phyloP scores from a whole-genome alignment of 2,797 vertebrate genomes.

The Dermochelys coriacea region DNA sequence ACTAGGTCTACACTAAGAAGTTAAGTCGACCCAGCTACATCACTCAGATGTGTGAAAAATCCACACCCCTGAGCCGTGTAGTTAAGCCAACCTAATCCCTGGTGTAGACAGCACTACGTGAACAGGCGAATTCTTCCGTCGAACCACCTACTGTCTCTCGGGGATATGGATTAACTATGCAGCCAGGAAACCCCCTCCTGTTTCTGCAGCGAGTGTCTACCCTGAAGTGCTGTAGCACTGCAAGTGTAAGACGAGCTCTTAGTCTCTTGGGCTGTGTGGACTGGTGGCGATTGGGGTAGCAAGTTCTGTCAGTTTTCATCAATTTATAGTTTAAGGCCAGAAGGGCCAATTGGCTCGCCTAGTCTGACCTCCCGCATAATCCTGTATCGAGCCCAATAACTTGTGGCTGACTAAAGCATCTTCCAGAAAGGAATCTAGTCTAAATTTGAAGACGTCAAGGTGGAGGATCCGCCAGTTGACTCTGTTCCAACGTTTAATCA shows the following conservation, averaged over 20 bases:
- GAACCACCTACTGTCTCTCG: not conserved
- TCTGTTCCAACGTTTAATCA: not conserved
- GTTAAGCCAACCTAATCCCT: no score
- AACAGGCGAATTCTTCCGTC: no score
- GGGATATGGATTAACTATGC: not conserved
- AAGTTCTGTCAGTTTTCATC: not conserved
- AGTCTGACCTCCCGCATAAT: not conserved
- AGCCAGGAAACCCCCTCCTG: not conserved
- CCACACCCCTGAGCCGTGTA: no score
- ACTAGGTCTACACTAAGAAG: not conserved
- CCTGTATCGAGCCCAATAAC: not conserved
- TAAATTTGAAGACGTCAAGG: not conserved
- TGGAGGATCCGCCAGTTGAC: not conserved
- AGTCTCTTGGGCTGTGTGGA: not conserved
- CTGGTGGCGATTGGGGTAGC: not conserved
- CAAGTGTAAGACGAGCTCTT: not conserved
- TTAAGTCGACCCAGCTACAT: no score
- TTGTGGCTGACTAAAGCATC: not conserved
- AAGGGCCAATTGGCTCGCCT: no score
- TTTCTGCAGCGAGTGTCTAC: not conserved
- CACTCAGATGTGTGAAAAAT: no score
- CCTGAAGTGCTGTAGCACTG: no score
- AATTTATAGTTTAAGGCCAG: not conserved
- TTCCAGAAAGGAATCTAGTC: not conserved
- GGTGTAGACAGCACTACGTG: not conserved